phyloP scores from a whole-genome alignment of 2,888 invertebrate species.

The Nemurella pictetii region DNA sequence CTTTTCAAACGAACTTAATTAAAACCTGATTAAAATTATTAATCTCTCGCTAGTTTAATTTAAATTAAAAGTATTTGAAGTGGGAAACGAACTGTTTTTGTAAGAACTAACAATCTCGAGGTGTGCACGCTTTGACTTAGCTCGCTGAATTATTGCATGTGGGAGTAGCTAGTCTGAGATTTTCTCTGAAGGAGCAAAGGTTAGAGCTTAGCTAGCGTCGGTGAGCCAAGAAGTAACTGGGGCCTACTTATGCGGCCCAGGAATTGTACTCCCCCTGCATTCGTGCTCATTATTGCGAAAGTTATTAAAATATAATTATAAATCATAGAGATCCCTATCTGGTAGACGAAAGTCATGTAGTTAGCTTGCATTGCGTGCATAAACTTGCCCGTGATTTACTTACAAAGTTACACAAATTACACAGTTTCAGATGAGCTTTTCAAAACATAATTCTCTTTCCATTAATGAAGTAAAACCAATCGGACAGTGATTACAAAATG shows the following conservation, averaged over 20 bases:
- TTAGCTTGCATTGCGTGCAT: neutral
- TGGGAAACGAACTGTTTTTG: neutral
- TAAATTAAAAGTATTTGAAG: neutral
- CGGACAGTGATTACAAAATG: neutral
- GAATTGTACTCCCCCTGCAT: neutral
- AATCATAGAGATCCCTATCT: neutral
- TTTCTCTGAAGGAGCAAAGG: too few species aligned
- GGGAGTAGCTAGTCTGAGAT: neutral
- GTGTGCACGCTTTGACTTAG: neutral
- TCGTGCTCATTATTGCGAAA: neutral
- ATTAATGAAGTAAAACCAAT: neutral
- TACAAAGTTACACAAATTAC: neutral
- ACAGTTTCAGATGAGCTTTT: neutral
- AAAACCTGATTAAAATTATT: neutral
- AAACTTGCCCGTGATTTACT: neutral
- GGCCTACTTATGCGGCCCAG: neutral
- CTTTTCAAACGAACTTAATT: too few species aligned
- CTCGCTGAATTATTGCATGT: neutral
- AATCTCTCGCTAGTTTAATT: neutral
- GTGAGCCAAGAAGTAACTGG: neutral
- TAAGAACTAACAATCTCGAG: neutral
- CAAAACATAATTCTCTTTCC: neutral
- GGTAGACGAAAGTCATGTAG: neutral
- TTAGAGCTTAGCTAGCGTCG: too few species aligned
- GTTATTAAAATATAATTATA: neutral